Percentiles rank a stretch among this genome's conserved stretches.
Evolutionary conservation across 2,888 invertebrate species (phyloP).

Genomic region (Coenonympha arcania): DNA sequence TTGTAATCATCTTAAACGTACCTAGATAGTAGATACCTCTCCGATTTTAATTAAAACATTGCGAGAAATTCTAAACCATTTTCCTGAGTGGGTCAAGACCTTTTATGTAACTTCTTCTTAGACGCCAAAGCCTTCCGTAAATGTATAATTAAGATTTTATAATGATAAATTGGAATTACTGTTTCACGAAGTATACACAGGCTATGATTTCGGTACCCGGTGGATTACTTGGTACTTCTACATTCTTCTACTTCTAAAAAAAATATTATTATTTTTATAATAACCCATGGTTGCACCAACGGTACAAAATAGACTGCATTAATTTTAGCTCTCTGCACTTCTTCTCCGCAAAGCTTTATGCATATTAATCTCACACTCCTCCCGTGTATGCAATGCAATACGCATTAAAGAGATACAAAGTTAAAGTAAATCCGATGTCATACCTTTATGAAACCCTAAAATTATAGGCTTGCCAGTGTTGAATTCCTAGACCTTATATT

Average conservation of each 20-base stretch:
- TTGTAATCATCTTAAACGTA: not conserved
- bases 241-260: no score
- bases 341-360: no score
- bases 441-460: not conserved
- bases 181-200: not conserved
- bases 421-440: not conserved
- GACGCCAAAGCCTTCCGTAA: conserved; percentile 16
- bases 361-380: not conserved
- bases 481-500: not conserved
- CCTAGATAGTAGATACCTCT: not conserved
- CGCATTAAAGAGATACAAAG: not conserved
- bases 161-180: conserved; percentile 15
- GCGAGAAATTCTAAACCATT: conserved; percentile 2
- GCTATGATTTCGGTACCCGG: not conserved
- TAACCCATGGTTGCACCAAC: no score
- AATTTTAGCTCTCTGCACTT: no score
- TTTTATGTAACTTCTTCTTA: conserved; percentile 17
- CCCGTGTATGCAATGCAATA: not conserved
- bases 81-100: conserved; percentile 18
- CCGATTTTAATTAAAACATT: conserved; percentile 3
- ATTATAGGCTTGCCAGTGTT: not conserved
- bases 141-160: conserved; percentile 19
- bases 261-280: no score
- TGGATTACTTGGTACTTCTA: no score
- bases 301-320: no score